Base-by-base conservation (phyloP, 2,888 invertebrate species). In the Embidobia sp. region DNA sequence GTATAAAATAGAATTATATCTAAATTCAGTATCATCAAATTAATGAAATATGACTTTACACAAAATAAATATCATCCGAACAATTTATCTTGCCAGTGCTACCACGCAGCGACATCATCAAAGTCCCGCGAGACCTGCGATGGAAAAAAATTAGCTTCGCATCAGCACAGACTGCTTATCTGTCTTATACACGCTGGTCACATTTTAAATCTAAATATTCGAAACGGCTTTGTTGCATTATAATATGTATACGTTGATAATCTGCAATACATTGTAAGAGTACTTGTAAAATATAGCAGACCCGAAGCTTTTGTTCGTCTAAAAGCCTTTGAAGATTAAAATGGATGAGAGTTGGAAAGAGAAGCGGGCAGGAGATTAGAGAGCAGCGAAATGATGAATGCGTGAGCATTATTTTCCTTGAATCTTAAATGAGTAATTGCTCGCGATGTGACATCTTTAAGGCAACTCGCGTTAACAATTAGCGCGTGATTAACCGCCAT, bases 141-240 rank as follows among this genome's bases (percentile, higher is more conserved):
- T 1, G 27, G 8, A 46, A 49, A 44, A 42, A 70, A 61, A 61
- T 83, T 81, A 83, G 81, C 81, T 80, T 80, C 78, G 81, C 82
- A 84, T 85, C 85, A 85, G 81, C 80, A 85, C 79, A 82, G 82
- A 83, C 83, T 79, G 82, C 79, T 79, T 66, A 78, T 75, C 77
- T 53, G 74, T 77, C 80, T 80, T 22, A 13, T 44, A 37, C 19
- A 22, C 13, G 33, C 26, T 26, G 55, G 49, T 40, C 49, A 51
- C 49, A 29, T 73, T 73, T 73, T 57, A 57, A 64, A 64, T 57
- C 53, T 49, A 73, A 73, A 73, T 57, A 73, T 75, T 67, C 63
- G 53, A 48, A 42, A 27, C 26, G 19, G 61, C 63, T 67, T 63
- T 75, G 61, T 75, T 67, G 55, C 3, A 22, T 22, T 22, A 4